phyloP scores from a whole-genome alignment of 2,797 vertebrate species.

The Catamblyrhynchus diadema region DNA sequence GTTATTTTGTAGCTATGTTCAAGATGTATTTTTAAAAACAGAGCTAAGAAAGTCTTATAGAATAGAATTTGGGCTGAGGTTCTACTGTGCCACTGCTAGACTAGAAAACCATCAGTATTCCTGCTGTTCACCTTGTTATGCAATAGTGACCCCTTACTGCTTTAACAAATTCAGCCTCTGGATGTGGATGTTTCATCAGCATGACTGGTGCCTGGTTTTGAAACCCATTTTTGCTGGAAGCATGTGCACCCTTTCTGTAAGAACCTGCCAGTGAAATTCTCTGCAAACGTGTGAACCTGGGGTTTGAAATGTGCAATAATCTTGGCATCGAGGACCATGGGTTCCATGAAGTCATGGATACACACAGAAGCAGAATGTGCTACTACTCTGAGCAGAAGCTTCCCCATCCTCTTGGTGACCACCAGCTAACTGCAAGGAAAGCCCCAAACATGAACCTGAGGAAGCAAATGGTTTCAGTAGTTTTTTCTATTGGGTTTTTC shows the following conservation, averaged over 20 bases:
- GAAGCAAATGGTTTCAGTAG: background rate
- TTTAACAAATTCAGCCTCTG: background rate
- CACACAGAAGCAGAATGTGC: background rate
- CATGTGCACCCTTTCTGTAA: background rate
- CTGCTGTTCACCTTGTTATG: background rate
- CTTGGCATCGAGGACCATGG: background rate
- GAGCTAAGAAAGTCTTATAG: background rate
- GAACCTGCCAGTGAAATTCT: background rate
- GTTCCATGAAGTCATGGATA: background rate
- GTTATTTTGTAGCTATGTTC: background rate
- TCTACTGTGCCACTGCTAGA: accelerated
- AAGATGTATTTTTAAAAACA: background rate
- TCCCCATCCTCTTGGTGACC: background rate
- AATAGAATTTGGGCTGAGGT: background rate
- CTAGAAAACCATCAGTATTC: background rate
- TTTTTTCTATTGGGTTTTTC: background rate
- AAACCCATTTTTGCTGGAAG: background rate
- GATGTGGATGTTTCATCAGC: background rate
- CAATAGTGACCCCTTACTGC: background rate
- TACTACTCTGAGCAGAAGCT: background rate
- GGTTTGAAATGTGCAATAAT: background rate
- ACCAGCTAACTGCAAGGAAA: background rate
- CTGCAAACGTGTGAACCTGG: background rate
- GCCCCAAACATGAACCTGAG: background rate
- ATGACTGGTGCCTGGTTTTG: background rate